These are phyloP conservation scores for Scaptomyza parva DNA, from an alignment of 2,888 invertebrate genomes.

Conservation along the genomic window DNA sequence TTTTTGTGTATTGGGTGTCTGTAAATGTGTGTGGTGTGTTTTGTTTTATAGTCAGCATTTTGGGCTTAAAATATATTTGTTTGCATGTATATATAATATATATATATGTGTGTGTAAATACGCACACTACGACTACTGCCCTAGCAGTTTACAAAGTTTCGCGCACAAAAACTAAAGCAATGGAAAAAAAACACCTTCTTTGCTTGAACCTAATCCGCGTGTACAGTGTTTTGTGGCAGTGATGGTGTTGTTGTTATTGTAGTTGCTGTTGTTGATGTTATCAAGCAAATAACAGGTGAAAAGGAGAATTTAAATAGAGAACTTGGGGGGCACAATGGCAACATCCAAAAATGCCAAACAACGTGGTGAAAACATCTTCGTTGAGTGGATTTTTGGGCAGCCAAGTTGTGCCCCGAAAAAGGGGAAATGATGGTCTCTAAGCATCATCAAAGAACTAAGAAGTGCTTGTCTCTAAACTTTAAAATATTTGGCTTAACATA, in stretches of 20 bases:
- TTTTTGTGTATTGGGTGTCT: conserved; percentile 36
- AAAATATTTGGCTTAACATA: conserved; percentile 76
- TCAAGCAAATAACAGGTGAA: conserved; percentile 29
- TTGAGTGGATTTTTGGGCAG: conserved; percentile 23
- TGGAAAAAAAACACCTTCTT: conserved; percentile 27
- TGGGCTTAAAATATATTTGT: conserved; percentile 44
- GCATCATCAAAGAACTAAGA: conserved; percentile 30
- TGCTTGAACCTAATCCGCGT: conserved; percentile 43
- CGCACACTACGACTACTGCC: conserved; percentile 28
- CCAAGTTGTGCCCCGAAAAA: conserved; percentile 12
- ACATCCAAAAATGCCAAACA: conserved; percentile 24
- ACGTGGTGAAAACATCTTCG: conserved; percentile 2
- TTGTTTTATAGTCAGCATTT: conserved; percentile 43
- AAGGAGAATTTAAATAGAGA: conserved; percentile 20
- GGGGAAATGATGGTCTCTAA: conserved; percentile 8
- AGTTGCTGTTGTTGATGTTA: conserved; percentile 24
- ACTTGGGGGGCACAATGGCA: conserved; percentile 11
- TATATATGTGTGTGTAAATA: conserved; percentile 29
- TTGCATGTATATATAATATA: conserved; percentile 18
- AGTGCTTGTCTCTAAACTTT: conserved; percentile 56
- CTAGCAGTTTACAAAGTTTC: conserved; percentile 69
- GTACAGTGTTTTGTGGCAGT: conserved; percentile 50
- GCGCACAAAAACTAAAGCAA: conserved; percentile 33
- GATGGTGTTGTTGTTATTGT: conserved; percentile 35
- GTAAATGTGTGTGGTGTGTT: conserved; percentile 24